These are phyloP conservation scores for Manis javanica DNA, from an alignment of 2,797 vertebrate genomes.

Conservation along the genomic window DNA sequence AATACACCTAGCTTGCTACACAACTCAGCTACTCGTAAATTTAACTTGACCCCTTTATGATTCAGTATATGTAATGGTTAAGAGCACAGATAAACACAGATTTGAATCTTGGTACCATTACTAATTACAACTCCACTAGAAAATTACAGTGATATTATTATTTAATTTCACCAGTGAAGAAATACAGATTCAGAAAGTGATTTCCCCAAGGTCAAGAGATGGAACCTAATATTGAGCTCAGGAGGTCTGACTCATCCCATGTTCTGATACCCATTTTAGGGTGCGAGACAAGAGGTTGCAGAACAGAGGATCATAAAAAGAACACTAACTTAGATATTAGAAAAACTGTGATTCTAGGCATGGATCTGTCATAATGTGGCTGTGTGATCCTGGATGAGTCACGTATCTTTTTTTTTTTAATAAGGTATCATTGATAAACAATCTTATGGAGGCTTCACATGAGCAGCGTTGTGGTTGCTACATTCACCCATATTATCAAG, in stretches of 20 bases:
- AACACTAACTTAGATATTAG: background rate
- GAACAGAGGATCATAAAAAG: background rate
- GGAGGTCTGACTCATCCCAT: background rate
- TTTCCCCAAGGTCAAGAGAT: background rate
- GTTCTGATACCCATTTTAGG: background rate
- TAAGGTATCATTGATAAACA: too few species aligned
- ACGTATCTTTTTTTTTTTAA: background rate
- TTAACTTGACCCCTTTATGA: background rate
- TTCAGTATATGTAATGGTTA: background rate
- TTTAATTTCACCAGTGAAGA: background rate
- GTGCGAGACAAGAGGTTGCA: background rate
- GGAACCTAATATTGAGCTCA: background rate
- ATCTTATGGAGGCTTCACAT: too few species aligned
- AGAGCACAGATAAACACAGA: background rate
- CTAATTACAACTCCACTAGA: background rate
- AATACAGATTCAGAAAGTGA: background rate
- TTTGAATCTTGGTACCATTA: background rate
- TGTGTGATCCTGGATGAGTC: background rate
- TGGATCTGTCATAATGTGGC: background rate
- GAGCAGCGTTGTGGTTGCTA: too few species aligned
- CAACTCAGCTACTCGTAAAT: background rate
- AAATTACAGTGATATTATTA: background rate
- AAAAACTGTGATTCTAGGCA: background rate
- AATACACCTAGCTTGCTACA: background rate
- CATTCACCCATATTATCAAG: too few species aligned